Evolutionary conservation across 2,888 invertebrate genomes (phyloP), one percentile per base, ranked within the genome.

Genomic region (Apantesis nais): DNA sequence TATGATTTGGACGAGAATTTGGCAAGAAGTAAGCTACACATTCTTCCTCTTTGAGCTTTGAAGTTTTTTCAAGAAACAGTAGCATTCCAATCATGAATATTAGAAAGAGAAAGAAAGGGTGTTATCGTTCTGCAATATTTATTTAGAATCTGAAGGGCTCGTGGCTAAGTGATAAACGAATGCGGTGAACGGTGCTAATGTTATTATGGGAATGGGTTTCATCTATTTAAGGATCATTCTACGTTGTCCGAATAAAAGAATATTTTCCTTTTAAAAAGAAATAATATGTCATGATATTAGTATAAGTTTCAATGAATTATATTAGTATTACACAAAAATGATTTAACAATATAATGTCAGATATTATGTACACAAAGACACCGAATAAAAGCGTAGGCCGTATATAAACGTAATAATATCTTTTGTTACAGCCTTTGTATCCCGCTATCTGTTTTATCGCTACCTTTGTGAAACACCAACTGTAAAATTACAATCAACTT

Each of bases 401-500:
- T 85, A 79, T 90, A 87, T 87, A 88, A 89, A 87, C 85, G 84
- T 86, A 87, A 90, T 90, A 89, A 90, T 88, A 86, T 83, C 91
- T 89, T 90, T 93, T 93, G 92, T 93, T 89, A 87, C 84, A 86
- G 79, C 83, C 90, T 89, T 94, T 93, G 92, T 92, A 86, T 80
- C 82, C 81, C 85, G 83, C 85, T 93, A 93, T 93, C 92, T 90
- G 90, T 91, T 93, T 90, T 93, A 94, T 94, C 93, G 87, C 85
- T 86, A 82, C 81, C 86, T 89, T 92, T 92, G 89, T 92, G 77
- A 81, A 76, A 74, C 74, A 78, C 39, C 74, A 74, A 84, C 79
- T 81, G 83, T 79, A 61, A 71, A 44, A 60, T 39, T 37, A 68
- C 68, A 63, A 39, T n/a, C 66, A n/a, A 67, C 22, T 71, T 74